A percentile compares a stretch with the other conserved stretches of the same genome.
phyloP scores from a whole-genome alignment of 2,888 invertebrate species.

The Drosophila subsilvestris region DNA sequence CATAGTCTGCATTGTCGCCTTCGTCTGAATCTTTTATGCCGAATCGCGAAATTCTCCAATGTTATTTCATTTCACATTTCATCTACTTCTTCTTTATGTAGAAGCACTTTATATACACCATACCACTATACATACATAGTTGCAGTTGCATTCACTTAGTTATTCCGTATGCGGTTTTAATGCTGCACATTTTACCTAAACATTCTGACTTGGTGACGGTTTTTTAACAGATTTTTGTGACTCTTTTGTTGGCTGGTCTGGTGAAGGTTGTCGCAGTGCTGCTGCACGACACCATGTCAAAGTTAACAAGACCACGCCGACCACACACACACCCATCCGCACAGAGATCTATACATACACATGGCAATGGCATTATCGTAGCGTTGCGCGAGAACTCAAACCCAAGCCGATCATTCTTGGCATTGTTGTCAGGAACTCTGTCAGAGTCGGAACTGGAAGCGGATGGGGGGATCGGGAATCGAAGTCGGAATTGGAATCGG shows the following conservation, averaged over 20 bases:
- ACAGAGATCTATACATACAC: neutral
- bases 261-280: conserved; percentile 31
- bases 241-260: conserved; percentile 15
- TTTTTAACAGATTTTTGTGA: conserved; percentile 13
- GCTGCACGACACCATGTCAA: conserved; percentile 18
- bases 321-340: conserved; percentile 19
- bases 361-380: conserved; percentile 6
- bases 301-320: conserved; percentile 31
- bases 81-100: neutral
- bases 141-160: conserved; percentile 36
- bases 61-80: conserved; percentile 31
- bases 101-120: neutral
- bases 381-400: neutral
- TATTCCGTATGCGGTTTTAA: conserved; percentile 31
- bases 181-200: conserved; percentile 30
- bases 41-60: conserved; percentile 39
- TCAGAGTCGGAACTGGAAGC: neutral
- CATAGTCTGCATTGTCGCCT: neutral
- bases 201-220: conserved; percentile 41
- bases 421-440: conserved; percentile 2
- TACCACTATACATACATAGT: neutral
- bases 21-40: conserved; percentile 37
- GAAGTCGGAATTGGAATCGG: neutral
- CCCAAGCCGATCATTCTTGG: neutral
- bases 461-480: neutral